Evolutionary conservation across 1,140 invertebrate species (phyloP), one percentile per base, ranked within the genome.

Genomic region (Olivierus martensii): DNA sequence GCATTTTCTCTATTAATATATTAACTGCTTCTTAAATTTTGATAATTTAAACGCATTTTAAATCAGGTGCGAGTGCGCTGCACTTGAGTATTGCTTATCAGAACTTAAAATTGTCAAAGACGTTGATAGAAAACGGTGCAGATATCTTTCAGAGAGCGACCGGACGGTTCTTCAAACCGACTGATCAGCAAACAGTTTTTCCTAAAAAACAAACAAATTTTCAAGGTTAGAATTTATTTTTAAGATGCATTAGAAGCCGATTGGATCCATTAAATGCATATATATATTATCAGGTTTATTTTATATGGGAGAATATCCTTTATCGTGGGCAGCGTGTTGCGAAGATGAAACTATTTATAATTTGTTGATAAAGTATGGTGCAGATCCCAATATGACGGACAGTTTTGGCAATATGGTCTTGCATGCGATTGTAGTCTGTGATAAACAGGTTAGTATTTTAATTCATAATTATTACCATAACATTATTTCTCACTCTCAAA

Each of bases 341-440:
- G 87, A 87, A 41, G 92, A 96, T 66, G 89, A 95, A 69, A 88
- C 88, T 45, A 91, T 95, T n/a, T 99, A 98, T 68, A 96, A 98
- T 71, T 76, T 94, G 43, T 75, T 98, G 0, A 73, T 97, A 12
- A 89, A 95, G 54, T 80, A 79, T 45, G 87, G 85, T 12, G 89
- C 92, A 1, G 81, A 97, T 73, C 59, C 93, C 92, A 90, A 98
- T 68, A 72, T 79, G 1, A 87, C 92, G 66, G 90, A 94, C 64
- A 80, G 79, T 1, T 90, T 90, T 63, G 88, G 87, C 5, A 98
- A 98, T 66, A 97, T 93, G 78, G 89, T 95, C 49, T 72, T 99
- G 5, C 95, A 99, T 67, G 96, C 98, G 89, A 87, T 96, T 12
- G 95, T 99, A 1, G 91, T 98, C 50, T 84, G 87, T 62, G 88